phyloP scores from a whole-genome alignment of 2,797 vertebrate species.

The Calcarius lapponicus region DNA sequence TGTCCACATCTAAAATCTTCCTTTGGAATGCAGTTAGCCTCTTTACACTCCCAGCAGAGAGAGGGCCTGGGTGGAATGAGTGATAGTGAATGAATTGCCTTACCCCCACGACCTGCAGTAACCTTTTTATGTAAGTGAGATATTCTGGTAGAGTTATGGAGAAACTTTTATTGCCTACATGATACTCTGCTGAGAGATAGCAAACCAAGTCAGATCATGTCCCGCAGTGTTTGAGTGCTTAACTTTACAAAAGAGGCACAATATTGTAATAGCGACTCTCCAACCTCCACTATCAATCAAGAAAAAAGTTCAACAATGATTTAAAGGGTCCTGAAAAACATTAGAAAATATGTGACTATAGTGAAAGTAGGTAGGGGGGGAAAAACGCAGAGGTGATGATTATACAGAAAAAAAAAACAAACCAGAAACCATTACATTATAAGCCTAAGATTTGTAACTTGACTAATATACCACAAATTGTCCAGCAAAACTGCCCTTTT shows the following conservation, averaged over 20 bases:
- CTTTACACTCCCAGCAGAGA: slow-evolving; percentile 20
- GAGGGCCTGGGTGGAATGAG: neutral
- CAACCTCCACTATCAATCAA: neutral
- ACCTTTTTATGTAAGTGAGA: neutral
- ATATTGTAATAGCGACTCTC: neutral
- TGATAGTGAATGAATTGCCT: neutral
- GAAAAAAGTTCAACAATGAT: neutral
- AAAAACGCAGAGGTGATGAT: neutral
- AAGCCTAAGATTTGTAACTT: neutral
- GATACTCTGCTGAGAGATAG: neutral
- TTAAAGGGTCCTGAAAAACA: neutral
- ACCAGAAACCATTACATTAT: neutral
- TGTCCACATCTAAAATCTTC: slow-evolving; percentile 40
- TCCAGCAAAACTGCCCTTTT: neutral
- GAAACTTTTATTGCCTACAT: neutral
- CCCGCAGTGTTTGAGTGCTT: neutral
- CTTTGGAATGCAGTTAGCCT: slow-evolving; percentile 19
- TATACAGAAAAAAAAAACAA: neutral
- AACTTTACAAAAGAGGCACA: neutral
- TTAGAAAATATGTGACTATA: neutral
- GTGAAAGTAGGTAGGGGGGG: neutral
- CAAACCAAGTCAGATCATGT: neutral
- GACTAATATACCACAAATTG: neutral
- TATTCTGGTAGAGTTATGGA: neutral
- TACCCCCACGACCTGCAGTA: neutral